Evolutionary conservation across 37 sponge, comb jelly and placozoan species (phyloP).

Genomic region (Theonella swinhoei): DNA sequence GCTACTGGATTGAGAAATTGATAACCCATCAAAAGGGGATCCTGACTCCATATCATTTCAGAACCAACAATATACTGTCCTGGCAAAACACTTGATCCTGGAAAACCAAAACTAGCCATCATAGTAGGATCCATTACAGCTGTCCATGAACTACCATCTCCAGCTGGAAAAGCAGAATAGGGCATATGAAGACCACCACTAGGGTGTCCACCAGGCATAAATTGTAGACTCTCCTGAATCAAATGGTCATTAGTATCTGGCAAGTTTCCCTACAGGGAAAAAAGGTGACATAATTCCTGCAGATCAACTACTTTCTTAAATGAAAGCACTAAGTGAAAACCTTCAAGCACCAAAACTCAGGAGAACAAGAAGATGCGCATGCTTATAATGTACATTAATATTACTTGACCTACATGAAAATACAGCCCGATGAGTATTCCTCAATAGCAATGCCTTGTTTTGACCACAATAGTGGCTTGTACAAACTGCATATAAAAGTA

Average conservation of each 20-base stretch:
- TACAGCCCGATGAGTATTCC: no score
- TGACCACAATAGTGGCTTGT: no score
- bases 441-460: no score
- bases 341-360: no score
- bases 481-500: no score
- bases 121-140: conserved; percentile 49
- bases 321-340: no score
- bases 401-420: no score
- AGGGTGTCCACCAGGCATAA: background rate
- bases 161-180: conserved; percentile 48
- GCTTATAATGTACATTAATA: no score
- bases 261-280: no score
- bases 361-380: no score
- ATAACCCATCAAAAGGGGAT: conserved; percentile 49
- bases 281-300: no score
- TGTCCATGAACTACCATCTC: conserved; percentile 55
- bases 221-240: background rate
- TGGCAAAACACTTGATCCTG: conserved; percentile 33
- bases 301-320: no score
- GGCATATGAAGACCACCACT: conserved; percentile 3
- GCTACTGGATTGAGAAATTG: conserved; percentile 31
- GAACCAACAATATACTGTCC: conserved; percentile 50
- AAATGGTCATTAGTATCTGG: background rate
- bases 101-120: conserved; percentile 35
- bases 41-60: conserved; percentile 70